These are phyloP conservation scores for Synergus japonicus DNA, from an alignment of 2,888 invertebrate species.

Conservation along the genomic window DNA sequence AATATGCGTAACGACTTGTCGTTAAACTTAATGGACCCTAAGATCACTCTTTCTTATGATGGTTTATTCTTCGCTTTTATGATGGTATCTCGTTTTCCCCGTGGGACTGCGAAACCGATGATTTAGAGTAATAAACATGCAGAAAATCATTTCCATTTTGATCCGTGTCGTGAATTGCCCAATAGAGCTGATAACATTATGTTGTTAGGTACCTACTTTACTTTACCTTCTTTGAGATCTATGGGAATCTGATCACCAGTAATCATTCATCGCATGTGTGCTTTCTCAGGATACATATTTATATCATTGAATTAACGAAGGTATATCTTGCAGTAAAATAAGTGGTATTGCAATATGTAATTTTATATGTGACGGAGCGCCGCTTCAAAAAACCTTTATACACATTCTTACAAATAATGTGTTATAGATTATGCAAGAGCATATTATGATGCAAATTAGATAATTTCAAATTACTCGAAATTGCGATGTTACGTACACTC, in stretches of 20 bases:
- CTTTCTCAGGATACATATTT: background rate
- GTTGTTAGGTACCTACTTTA: background rate
- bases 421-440: background rate
- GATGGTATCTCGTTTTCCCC: constrained; percentile 1
- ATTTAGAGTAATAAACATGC: constrained; percentile 10
- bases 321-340: background rate
- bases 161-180: background rate
- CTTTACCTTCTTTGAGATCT: background rate
- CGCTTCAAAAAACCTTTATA: background rate
- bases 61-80: background rate
- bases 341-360: background rate
- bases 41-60: background rate
- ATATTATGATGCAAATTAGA: background rate
- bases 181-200: background rate
- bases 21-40: constrained; percentile 25
- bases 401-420: background rate
- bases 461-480: background rate
- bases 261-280: background rate
- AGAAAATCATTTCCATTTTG: background rate
- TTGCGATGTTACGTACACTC: background rate
- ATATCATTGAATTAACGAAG: background rate
- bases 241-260: background rate
- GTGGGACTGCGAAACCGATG: constrained; percentile 14
- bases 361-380: background rate
- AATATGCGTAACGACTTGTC: constrained; percentile 22